These are phyloP conservation scores for Holothuria scabra DNA, from an alignment of 53 echinoderm and acorn worm genomes.

Conservation along the genomic window DNA sequence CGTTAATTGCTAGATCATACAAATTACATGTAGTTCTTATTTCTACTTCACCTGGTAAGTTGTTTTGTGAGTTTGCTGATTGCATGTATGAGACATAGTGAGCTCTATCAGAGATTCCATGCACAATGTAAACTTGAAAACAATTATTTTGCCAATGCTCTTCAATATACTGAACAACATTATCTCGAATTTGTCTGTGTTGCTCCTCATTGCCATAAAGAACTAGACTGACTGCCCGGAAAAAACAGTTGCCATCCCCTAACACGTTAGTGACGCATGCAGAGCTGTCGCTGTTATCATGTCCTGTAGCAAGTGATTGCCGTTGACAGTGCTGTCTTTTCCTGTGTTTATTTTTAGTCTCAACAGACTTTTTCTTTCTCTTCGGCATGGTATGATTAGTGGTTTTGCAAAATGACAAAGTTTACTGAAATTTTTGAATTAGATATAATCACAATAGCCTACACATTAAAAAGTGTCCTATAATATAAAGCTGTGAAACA, in stretches of 20 bases:
- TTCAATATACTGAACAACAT: constrained; percentile 27
- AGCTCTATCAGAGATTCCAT: background rate
- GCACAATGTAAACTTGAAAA: background rate
- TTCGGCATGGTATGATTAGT: no score
- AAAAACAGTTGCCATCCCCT: constrained; percentile 73
- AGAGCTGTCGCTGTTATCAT: no score
- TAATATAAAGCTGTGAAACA: no score
- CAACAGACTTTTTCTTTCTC: no score
- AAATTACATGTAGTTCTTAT: background rate
- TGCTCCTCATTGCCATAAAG: constrained; percentile 48
- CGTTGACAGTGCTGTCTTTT: no score
- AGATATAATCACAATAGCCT: no score
- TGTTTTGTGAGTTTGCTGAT: background rate
- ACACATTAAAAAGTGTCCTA: no score
- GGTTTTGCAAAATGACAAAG: no score
- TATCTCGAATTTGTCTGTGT: constrained; percentile 24
- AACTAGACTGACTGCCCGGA: constrained; percentile 50
- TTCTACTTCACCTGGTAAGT: background rate
- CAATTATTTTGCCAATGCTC: background rate
- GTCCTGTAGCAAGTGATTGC: no score
- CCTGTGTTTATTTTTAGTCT: no score
- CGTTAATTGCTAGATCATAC: background rate
- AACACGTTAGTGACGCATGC: background rate
- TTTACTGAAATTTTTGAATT: no score
- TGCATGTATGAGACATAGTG: no score